Evolutionary conservation across 2,113 vertebrate genomes (phyloP).

Genomic region (Acrocephalus arundinaceus): DNA sequence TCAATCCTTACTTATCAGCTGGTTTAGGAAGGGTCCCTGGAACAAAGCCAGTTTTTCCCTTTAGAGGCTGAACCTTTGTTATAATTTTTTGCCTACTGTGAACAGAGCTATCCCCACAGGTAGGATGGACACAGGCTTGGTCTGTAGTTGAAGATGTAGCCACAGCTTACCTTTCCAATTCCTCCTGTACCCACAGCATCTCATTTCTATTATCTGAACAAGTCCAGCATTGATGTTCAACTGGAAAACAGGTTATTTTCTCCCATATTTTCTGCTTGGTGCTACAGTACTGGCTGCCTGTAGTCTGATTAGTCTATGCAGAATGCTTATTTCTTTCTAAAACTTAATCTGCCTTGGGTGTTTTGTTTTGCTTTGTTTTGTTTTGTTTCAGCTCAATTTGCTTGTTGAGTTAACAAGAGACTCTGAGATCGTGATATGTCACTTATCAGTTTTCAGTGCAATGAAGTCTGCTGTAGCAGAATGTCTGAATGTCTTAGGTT

Average conservation of each 20-base stretch:
- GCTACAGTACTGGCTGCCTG: neutral
- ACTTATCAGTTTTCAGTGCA: neutral
- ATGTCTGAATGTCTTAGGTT: neutral
- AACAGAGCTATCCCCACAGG: neutral
- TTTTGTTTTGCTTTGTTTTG: slow-evolving; percentile 40
- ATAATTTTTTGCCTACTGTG: neutral
- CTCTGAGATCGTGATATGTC: slow-evolving; percentile 17
- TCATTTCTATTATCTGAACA: neutral
- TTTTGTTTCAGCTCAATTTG: slow-evolving; percentile 27
- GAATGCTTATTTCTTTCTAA: neutral
- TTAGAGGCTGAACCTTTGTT: neutral
- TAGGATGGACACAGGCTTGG: rapidly evolving
- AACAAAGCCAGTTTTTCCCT: neutral
- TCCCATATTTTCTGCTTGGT: neutral
- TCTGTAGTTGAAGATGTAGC: neutral
- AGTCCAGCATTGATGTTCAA: neutral
- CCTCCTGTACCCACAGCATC: neutral
- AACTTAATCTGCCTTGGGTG: neutral
- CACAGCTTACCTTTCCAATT: neutral
- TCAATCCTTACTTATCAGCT: neutral
- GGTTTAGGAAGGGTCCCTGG: neutral
- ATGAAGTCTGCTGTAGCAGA: slow-evolving; percentile 27
- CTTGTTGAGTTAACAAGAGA: slow-evolving; percentile 17
- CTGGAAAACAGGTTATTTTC: neutral
- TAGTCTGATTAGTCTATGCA: neutral